A percentile compares a stretch with the other conserved stretches of the same genome.
These are phyloP conservation scores for Drosophila neoperkinsi DNA, from an alignment of 2,888 invertebrate species.

Conservation along the genomic window DNA sequence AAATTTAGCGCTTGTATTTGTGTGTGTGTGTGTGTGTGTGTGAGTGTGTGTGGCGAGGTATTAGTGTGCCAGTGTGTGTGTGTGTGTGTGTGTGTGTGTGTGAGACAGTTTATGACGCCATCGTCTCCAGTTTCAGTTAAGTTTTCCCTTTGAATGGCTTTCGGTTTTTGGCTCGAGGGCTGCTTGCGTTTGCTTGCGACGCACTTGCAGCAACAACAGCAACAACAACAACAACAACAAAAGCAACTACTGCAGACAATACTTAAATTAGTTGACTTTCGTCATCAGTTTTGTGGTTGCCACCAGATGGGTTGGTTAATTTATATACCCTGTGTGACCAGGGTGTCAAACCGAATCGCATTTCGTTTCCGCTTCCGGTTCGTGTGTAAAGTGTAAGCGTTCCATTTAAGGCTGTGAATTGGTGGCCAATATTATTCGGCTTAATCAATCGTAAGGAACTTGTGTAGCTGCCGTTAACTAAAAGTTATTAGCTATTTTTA, in stretches of 20 bases:
- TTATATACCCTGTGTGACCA: slow-evolving; percentile 35
- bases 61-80: neutral
- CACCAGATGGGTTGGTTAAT: slow-evolving; percentile 44
- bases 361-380: neutral
- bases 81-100: slow-evolving; percentile 9
- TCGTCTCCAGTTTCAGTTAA: slow-evolving; percentile 56
- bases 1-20: slow-evolving; percentile 61
- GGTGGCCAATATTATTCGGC: neutral
- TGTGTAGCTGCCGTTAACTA: neutral
- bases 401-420: neutral
- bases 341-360: neutral
- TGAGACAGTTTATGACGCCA: slow-evolving; percentile 48
- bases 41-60: neutral
- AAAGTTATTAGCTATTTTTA: neutral
- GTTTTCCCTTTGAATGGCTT: slow-evolving; percentile 52
- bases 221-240: slow-evolving; percentile 6
- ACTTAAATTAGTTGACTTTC: slow-evolving; percentile 61
- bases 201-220: slow-evolving; percentile 45
- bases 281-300: slow-evolving; percentile 53
- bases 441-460: neutral
- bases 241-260: slow-evolving; percentile 20
- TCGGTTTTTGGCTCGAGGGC: slow-evolving; percentile 33
- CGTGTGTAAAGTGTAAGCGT: neutral
- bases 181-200: slow-evolving; percentile 36
- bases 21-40: slow-evolving; percentile 11